Evolutionary conservation across 2,888 invertebrate genomes (phyloP), one percentile per base, ranked within the genome.

Genomic region (Bellardia pandia): DNA sequence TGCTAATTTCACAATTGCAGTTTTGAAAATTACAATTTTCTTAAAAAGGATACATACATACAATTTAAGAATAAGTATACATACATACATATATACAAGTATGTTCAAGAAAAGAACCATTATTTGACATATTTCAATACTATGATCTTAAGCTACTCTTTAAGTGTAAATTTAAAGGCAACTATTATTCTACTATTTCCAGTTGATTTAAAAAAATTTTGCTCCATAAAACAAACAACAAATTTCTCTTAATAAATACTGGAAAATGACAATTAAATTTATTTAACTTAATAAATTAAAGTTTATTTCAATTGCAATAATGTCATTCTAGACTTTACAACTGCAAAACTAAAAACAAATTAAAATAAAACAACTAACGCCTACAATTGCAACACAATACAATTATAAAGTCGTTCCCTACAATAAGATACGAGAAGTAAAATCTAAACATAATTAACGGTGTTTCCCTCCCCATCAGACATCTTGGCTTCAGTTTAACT

Each of bases 351-450:
- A 48, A 8, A 11, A 62, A 56, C 40, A 14, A 76, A 51, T 62
- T 42, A 53, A 53, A 71, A 76, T 42, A 53, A 53, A 71, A 76
- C 62, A 64, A 58, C 76, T 53, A 42, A 83, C 83, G 76, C 83
- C 83, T 16, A 60, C 82, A 62, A 40, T 30, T 60, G n/a, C 56
- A 3, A 13, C 9, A n/a, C n/a, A 48, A 16, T 45, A 45, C 13
- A 14, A 40, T 69, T 3, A 56, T 23, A n/a, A 77, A 58, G 14
- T 16, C n/a, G 13, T 51, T 76, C 11, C 13, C 23, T 1, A n/a
- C 30, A n/a, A 9, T 30, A 9, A n/a, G 33, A 37, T 16, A 51
- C 4, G 30, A 77, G 6, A 66, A 8, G 40, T 14, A 9, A 45
- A 45, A 48, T n/a, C 4, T 1, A 1, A 40, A 23, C 16, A 58